phyloP scores from a whole-genome alignment of 2,888 invertebrate genomes.

The Heliconius erato region DNA sequence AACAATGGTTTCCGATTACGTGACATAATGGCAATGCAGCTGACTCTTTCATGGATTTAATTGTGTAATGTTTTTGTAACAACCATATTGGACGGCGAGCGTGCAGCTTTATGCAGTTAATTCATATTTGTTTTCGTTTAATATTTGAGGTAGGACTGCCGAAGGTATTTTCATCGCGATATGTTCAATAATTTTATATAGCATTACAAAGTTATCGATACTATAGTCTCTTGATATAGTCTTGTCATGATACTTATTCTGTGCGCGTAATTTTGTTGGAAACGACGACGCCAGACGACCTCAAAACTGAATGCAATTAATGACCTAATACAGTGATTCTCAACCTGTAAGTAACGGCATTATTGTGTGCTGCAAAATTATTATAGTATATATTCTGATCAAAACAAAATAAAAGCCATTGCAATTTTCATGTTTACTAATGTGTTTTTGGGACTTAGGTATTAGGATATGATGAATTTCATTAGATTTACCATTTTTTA shows the following conservation, averaged over 20 bases:
- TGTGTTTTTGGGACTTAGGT: too few species aligned
- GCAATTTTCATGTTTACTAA: too few species aligned
- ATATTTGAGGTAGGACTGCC: neutral
- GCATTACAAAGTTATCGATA: neutral
- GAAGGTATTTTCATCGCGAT: too few species aligned
- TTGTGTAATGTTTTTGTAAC: slow-evolving; percentile 20
- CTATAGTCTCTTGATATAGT: neutral
- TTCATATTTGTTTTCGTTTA: neutral
- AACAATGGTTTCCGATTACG: slow-evolving; percentile 31
- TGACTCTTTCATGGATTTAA: slow-evolving; percentile 26
- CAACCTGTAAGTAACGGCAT: neutral
- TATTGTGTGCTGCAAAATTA: too few species aligned
- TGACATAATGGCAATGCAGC: slow-evolving; percentile 13
- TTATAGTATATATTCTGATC: too few species aligned
- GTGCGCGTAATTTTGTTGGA: neutral
- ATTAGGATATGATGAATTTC: too few species aligned
- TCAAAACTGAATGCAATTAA: neutral
- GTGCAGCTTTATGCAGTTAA: neutral
- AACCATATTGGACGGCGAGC: neutral
- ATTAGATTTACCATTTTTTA: too few species aligned
- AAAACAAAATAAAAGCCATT: too few species aligned
- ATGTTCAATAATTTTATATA: neutral
- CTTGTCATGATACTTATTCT: slow-evolving; percentile 14
- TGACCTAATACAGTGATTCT: neutral
- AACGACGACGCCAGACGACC: neutral